Evolutionary conservation across 2,888 invertebrate genomes (phyloP).

Genomic region (Drosophila diplacantha): DNA sequence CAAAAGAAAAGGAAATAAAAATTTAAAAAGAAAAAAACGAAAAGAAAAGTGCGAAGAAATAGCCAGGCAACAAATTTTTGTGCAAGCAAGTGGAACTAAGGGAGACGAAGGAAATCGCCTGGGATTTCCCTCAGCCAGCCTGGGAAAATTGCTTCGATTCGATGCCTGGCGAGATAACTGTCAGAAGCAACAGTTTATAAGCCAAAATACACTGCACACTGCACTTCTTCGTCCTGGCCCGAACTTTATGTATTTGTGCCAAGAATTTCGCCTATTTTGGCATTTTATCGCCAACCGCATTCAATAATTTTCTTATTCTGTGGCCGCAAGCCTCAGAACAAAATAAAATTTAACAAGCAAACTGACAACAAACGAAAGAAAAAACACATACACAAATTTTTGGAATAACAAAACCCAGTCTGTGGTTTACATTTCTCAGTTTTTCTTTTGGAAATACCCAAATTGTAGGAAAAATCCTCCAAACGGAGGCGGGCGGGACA

Average conservation of each 20-base stretch:
- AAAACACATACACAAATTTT: constrained; percentile 9
- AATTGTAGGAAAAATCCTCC: constrained; percentile 13
- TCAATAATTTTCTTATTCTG: constrained; percentile 3
- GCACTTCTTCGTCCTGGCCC: background rate
- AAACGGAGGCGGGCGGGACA: constrained; percentile 1
- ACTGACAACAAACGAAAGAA: constrained; percentile 1
- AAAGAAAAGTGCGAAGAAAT: background rate
- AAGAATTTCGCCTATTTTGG: constrained; percentile 10
- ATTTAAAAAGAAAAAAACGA: background rate
- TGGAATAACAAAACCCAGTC: constrained; percentile 16
- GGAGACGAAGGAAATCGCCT: constrained; percentile 22
- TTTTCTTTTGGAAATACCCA: constrained; percentile 1
- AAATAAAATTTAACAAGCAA: constrained; percentile 10
- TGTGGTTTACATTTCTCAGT: constrained; percentile 8
- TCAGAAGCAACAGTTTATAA: constrained; percentile 51
- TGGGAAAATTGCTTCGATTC: constrained; percentile 36
- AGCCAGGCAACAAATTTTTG: constrained; percentile 12
- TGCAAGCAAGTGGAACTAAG: constrained; percentile 30
- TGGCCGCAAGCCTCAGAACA: constrained; percentile 16
- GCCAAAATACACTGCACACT: constrained; percentile 24
- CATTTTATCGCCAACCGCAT: constrained; percentile 10
- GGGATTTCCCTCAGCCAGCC: constrained; percentile 33
- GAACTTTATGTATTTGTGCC: constrained; percentile 6
- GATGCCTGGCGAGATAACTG: constrained; percentile 28
- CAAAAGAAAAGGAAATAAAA: background rate